Evolutionary conservation across 2,113 vertebrate species (phyloP), one percentile per base, ranked within the genome.

Genomic region (Coregonus clupeaformis): DNA sequence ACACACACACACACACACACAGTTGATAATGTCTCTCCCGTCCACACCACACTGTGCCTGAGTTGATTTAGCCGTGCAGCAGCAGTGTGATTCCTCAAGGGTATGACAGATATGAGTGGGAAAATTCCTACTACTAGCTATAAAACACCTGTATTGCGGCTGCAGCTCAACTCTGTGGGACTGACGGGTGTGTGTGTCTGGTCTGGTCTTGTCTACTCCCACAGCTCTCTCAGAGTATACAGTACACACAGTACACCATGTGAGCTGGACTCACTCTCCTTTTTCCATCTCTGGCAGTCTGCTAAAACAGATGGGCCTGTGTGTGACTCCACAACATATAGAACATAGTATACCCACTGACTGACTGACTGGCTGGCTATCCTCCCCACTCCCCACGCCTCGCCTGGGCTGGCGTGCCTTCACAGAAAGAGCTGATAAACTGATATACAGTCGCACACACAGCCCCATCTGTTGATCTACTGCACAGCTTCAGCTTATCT

Each of bases 391-490:
- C 6, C 32, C 36, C 36, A 42, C 25, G 36, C 55, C 16, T 55
- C 1, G 52, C 4, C 16, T 14, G 13, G 52, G 24, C 71, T 70
- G 45, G 25, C 52, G 27, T 66, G 24, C 14, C n/a, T n/a, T 20
- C 60, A 52, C 72, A 42, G 13, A 59, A 42, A 66, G 32, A 74
- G 59, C 62, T 24, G 68, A 76, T 55, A 52, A n/a, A 62, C 49
- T 74, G 77, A 77, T 74, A 77, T 74, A 75, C 47, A 69, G 71
- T 29, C 32, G 42, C 22, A 62, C 14, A 64, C 32, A 45, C 7
- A 4, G 72, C 59, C 80, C 81, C 74, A 88, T 89, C 85, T 81
- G 77, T 77, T 86, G 82, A 88, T 86, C 71, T 57, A 75, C n/a
- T 65, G 47, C 45, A 57, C n/a, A 36, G 64, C 72, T 52, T 52